Base-by-base conservation (phyloP, 2,113 vertebrate species). In the Tautogolabrus adspersus region DNA sequence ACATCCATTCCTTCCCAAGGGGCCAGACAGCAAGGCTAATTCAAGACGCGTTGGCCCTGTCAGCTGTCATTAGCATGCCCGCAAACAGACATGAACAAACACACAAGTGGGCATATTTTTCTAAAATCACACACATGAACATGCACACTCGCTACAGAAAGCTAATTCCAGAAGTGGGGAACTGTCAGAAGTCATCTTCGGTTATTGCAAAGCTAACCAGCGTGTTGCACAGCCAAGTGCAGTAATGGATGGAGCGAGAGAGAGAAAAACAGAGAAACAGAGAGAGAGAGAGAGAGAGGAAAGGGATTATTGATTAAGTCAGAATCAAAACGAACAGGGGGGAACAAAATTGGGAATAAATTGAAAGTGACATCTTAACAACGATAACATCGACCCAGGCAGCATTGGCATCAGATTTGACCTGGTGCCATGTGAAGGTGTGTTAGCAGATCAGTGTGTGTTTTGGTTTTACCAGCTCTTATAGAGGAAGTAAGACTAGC, bases 41-140 rank as follows among this genome's bases (percentile, higher is more conserved):
- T 91, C 88, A 85, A 89, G 89, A 88, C 83, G 83, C 76, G 78
- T 87, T 87, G 88, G 84, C 82, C 70, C 77, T 84, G 87, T 93
- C 91, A 89, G 84, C 89, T 90, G 87, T 82, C 84, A 88, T 75
- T 82, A 87, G 80, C 79, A 75, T 68, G 77, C 82, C 0, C 15
- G 10, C 75, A 1, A 9, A 52, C 78, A 80, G 57, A 76, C 60
- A 61, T 72, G 72, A 77, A 75, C 52, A 82, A 65, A 79, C 78
- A 60, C 77, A 57, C 80, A 71, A 67, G 72, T 67, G 62, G 51
- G 71, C 73, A 85, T 70, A 68, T 81, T 79, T 69, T 42, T 80
- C 44, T 23, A 13, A 77, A 82, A 81, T 60, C 65, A 84, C 79
- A 84, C 72, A 69, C 62, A 70, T 51, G 49, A 51, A 60, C 49